Evolutionary conservation across 2,888 invertebrate genomes (phyloP).

Genomic region (Microctonus aethiopoides): DNA sequence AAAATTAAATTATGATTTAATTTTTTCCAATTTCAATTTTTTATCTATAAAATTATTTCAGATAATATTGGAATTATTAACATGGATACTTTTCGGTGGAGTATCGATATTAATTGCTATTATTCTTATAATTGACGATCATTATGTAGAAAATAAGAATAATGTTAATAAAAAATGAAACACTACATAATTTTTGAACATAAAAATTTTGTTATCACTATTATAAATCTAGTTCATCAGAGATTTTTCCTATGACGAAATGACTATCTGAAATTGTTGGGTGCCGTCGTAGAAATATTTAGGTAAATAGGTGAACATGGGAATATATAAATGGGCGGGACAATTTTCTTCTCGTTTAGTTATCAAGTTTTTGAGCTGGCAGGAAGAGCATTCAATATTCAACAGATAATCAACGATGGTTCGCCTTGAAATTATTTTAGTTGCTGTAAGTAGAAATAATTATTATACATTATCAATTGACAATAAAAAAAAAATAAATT

Average conservation of each 20-base stretch:
- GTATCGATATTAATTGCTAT: constrained; percentile 49
- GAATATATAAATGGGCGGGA: too few relatives aligned
- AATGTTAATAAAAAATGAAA: not conserved
- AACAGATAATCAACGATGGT: too few relatives aligned
- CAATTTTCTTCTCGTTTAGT: too few relatives aligned
- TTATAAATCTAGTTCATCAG: not conserved
- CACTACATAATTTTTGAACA: too few relatives aligned
- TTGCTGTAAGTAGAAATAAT: not conserved
- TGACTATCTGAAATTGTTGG: too few relatives aligned
- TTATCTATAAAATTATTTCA: constrained; percentile 24
- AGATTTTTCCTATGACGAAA: too few relatives aligned
- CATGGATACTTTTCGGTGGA: constrained; percentile 53
- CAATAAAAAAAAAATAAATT: too few relatives aligned
- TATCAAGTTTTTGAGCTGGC: too few relatives aligned
- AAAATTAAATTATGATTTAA: not conserved
- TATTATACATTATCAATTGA: too few relatives aligned
- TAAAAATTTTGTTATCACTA: not conserved
- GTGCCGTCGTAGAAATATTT: too few relatives aligned
- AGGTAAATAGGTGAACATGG: too few relatives aligned
- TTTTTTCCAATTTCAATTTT: not conserved
- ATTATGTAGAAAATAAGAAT: constrained; percentile 27
- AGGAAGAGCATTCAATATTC: too few relatives aligned
- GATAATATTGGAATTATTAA: constrained; percentile 50
- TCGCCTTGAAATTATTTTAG: not conserved
- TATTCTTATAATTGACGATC: constrained; percentile 48